Percentiles rank a stretch among this genome's conserved stretches.
Evolutionary conservation across 1,140 invertebrate genomes (phyloP).

Genomic region (Philopotamus ludificatus): DNA sequence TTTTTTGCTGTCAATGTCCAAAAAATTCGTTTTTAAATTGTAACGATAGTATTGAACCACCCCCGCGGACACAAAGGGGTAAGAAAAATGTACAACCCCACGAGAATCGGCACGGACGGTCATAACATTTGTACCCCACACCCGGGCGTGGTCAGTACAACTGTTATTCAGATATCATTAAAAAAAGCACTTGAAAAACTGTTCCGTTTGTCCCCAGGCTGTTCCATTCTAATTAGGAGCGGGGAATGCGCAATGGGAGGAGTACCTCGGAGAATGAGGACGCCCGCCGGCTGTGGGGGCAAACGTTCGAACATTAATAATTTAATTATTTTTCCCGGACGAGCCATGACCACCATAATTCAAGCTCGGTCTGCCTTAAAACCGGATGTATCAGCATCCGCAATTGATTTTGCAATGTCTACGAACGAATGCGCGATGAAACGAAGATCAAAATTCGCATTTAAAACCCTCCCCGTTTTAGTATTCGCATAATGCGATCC

Average conservation of each 20-base stretch:
- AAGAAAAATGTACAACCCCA: slow-evolving; percentile 19
- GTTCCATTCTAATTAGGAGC: slow-evolving; percentile 26
- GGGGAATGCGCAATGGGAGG: slow-evolving; percentile 9
- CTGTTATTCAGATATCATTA: slow-evolving; percentile 23
- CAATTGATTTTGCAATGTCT: too few species aligned
- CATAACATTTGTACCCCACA: slow-evolving; percentile 19
- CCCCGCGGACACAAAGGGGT: neutral
- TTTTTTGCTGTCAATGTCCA: too few species aligned
- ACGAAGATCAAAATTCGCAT: too few species aligned
- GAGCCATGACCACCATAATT: neutral
- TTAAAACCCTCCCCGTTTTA: too few species aligned
- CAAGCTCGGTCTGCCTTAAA: neutral
- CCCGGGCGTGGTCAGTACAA: slow-evolving; percentile 2
- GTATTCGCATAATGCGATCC: too few species aligned
- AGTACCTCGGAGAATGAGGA: neutral
- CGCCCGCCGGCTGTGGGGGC: neutral
- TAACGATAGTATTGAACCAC: neutral
- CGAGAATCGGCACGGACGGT: slow-evolving; percentile 9
- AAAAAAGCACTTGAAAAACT: slow-evolving; percentile 22
- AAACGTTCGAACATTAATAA: slow-evolving; percentile 16
- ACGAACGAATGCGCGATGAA: too few species aligned
- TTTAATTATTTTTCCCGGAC: slow-evolving; percentile 17
- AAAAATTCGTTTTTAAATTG: too few species aligned
- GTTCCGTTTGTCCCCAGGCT: slow-evolving; percentile 16
- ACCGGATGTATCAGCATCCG: too few species aligned